These are phyloP conservation scores for Linepithema humile DNA, from an alignment of 1,140 invertebrate genomes.

Conservation along the genomic window DNA sequence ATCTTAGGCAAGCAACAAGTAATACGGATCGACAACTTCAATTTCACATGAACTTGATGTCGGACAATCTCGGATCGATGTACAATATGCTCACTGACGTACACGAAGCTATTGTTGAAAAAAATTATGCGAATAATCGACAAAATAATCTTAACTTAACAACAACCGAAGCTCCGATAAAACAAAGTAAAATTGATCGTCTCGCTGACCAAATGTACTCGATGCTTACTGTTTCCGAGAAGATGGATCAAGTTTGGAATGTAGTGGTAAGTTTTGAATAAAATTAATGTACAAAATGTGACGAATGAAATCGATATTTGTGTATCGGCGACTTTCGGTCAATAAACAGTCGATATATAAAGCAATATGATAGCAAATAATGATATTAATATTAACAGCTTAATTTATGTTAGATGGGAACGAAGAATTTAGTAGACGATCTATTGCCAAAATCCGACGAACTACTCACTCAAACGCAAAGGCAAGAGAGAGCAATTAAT, in stretches of 20 bases:
- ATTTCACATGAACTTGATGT: slow-evolving; percentile 93
- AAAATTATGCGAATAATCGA: slow-evolving; percentile 78
- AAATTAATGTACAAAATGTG: not conserved
- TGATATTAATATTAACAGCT: not conserved
- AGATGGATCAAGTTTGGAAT: slow-evolving; percentile 96
- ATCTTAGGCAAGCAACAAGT: slow-evolving; percentile 89
- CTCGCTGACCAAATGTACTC: slow-evolving; percentile 92
- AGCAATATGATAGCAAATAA: too few species aligned
- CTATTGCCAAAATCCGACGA: slow-evolving; percentile 94
- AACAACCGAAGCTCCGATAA: slow-evolving; percentile 85
- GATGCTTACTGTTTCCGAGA: slow-evolving; percentile 93
- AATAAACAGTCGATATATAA: not conserved
- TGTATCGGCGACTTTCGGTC: too few species aligned
- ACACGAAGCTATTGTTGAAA: slow-evolving; percentile 91
- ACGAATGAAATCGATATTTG: too few species aligned
- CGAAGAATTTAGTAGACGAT: slow-evolving; percentile 93
- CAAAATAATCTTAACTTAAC: slow-evolving; percentile 80
- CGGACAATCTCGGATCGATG: slow-evolving; percentile 91
- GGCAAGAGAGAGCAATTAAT: slow-evolving; percentile 93
- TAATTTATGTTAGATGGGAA: slow-evolving; percentile 85
- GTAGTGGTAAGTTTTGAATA: slow-evolving; percentile 86
- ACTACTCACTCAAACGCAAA: slow-evolving; percentile 92
- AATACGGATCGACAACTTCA: slow-evolving; percentile 93
- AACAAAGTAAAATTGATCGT: slow-evolving; percentile 90
- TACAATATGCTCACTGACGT: slow-evolving; percentile 91